Evolutionary conservation across 2,888 invertebrate species (phyloP), one percentile per base, ranked within the genome.

Genomic region (Amphiduros pacificus): DNA sequence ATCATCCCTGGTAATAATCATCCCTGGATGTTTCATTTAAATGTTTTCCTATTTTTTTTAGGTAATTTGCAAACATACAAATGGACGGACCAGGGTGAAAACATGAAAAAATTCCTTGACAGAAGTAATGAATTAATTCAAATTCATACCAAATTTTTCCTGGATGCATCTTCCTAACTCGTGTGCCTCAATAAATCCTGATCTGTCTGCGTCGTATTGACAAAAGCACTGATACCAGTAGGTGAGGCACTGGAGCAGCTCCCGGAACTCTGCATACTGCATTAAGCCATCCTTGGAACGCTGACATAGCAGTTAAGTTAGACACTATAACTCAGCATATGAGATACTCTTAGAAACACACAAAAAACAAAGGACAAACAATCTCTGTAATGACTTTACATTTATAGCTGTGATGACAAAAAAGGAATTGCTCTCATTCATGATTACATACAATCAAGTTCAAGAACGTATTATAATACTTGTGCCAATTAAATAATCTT

Each of bases 251-350:
- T 74, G 71, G 63, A 78, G 75, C 28, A 79, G 67, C 62, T 79
- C 79, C 64, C 72, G 31, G 63, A 78, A 79, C 57, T 79, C 79
- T 6, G 70, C 60, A 71, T 74, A 78, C 64, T 78, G 78, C 79
- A 79, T 77, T 52, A 79, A 75, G 3, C 79, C 79, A 70, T 79
- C 78, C n/a, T 71, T 69, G 11, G 73, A 74, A 29, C 76, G 64
- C 76, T 77, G n/a, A 27, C 51, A 0, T 41, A 14, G 2, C 9
- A 27, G 56, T 56, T 31, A 56, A 56, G 56, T 36, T 9, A 36
- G 14, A 36, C 9, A 36, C 14, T 36, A 9, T 11, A 36, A 36
- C 14, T 11, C 11, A 36, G 36, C 4, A 41, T n/a, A 41, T 14
- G 14, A 36, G 36, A 9, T 11, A 14, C 9, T 17, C 14, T 36